Evolutionary conservation across 2,888 invertebrate genomes (phyloP), one percentile per base, ranked within the genome.

Genomic region (Ornithoptera priamus): DNA sequence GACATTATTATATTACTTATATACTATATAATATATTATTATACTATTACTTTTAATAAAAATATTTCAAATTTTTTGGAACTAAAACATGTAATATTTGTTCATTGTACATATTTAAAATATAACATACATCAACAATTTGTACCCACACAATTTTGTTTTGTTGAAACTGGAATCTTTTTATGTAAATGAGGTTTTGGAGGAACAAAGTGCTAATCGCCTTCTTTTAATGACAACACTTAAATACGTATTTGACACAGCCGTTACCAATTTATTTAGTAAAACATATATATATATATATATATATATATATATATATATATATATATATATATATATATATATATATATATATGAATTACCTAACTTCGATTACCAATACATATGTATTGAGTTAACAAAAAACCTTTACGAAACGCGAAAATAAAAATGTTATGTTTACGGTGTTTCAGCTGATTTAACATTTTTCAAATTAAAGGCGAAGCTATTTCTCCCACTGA

Each of bases 381-480:
- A 46, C 46, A 46, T 46, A 53, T 53, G n/a, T 53, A 53, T n/a
- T 18, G 2, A 53, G n/a, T 53, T 53, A 53, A n/a, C 53, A 53
- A n/a, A n/a, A 53, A 53, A 53, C 53, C 53, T 53, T 18, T 53
- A n/a, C n/a, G 53, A n/a, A 53, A 53, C 15, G n/a, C 53, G 18
- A n/a, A 53, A n/a, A 53, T n/a, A n/a, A 53, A 15, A 53, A n/a
- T 17, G 50, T 50, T 17, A 50, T 50, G 10, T 50, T 15, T 18
- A 53, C 53, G 7, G 1, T n/a, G 53, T 53, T 18, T 18, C 8
- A n/a, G 53, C 53, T 53, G 53, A 53, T 53, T 53, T 10, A 7
- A 53, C 53, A 53, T 53, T 53, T n/a, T 53, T 53, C 6, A 53
- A 53, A 53, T 53, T 53, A 59, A 59, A 59, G 59, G 59, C 59